Evolutionary conservation across 2,113 vertebrate genomes (phyloP).

Genomic region (Planiliza haematocheilus): DNA sequence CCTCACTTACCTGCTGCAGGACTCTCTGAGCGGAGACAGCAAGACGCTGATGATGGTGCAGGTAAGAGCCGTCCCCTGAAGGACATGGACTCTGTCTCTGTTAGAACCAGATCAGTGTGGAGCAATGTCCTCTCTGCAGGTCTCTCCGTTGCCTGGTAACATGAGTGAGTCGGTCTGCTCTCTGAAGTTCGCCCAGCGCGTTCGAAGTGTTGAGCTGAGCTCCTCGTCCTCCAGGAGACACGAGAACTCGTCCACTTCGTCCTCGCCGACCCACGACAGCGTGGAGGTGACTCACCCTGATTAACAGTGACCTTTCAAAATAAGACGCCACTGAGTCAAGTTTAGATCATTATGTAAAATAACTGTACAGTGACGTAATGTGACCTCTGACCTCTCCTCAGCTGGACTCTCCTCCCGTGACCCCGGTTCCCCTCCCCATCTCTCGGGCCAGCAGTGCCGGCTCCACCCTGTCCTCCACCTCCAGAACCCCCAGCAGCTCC

Average conservation of each 20-base stretch:
- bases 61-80: conserved; percentile 79
- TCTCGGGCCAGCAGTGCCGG: conserved; percentile 83
- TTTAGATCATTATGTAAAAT: too few species aligned
- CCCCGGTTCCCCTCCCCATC: conserved; percentile 80
- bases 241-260: conserved; percentile 85
- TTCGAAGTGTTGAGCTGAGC: conserved; percentile 92
- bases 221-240: conserved; percentile 77
- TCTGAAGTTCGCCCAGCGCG: conserved; percentile 94
- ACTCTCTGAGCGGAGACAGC: conserved; percentile 95
- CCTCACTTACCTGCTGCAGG: conserved; percentile 97
- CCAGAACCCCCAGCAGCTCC: conserved; percentile 74
- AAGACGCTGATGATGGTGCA: conserved; percentile 99
- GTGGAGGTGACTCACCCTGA: conserved; percentile 85
- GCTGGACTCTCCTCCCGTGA: conserved; percentile 84
- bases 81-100: too few species aligned
- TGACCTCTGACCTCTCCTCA: conserved; percentile 50
- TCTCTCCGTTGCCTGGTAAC: conserved; percentile 89
- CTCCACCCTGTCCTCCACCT: conserved; percentile 79
- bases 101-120: too few species aligned
- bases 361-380: too few species aligned
- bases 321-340: too few species aligned
- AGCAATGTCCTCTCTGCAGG: conserved; percentile 79
- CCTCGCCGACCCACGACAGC: conserved; percentile 90
- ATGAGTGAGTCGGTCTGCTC: conserved; percentile 93
- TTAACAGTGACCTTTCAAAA: too few species aligned